phyloP scores from a whole-genome alignment of 2,888 invertebrate species.

The Anorthoa munda region DNA sequence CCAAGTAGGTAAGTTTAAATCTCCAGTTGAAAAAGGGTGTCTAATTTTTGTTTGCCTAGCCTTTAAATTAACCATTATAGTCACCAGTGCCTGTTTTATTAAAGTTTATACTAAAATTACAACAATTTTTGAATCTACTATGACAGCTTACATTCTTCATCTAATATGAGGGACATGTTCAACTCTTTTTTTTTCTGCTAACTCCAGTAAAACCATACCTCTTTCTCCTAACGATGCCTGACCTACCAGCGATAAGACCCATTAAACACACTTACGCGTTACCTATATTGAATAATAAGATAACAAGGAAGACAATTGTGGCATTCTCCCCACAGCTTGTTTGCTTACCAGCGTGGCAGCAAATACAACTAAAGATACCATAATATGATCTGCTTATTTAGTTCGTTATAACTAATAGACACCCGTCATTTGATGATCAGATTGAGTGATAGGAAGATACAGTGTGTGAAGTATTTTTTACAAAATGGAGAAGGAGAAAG shows the following conservation, averaged over 20 bases:
- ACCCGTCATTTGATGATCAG: slow-evolving; percentile 32
- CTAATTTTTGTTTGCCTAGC: too few species aligned
- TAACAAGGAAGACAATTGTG: slow-evolving; percentile 55
- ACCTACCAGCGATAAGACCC: slow-evolving; percentile 17
- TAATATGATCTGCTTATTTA: slow-evolving; percentile 51
- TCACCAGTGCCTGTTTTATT: too few species aligned
- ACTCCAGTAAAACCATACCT: neutral
- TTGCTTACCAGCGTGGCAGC: slow-evolving; percentile 59
- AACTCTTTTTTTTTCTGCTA: neutral
- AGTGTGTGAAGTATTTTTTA: slow-evolving; percentile 18
- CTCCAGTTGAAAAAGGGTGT: too few species aligned
- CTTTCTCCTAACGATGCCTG: slow-evolving; percentile 6
- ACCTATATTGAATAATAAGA: slow-evolving; percentile 49
- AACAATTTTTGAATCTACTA: too few species aligned
- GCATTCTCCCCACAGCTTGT: slow-evolving; percentile 50
- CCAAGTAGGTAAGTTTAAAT: too few species aligned
- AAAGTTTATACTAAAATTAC: too few species aligned
- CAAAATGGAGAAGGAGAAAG: slow-evolving; percentile 71
- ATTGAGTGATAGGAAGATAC: neutral
- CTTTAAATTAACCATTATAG: too few species aligned
- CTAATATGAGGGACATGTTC: neutral
- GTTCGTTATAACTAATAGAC: slow-evolving; percentile 41
- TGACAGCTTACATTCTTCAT: neutral
- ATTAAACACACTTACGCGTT: slow-evolving; percentile 20
- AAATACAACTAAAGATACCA: slow-evolving; percentile 55